Evolutionary conservation across 2,888 invertebrate genomes (phyloP).

Genomic region (Nesidiocoris tenuis): DNA sequence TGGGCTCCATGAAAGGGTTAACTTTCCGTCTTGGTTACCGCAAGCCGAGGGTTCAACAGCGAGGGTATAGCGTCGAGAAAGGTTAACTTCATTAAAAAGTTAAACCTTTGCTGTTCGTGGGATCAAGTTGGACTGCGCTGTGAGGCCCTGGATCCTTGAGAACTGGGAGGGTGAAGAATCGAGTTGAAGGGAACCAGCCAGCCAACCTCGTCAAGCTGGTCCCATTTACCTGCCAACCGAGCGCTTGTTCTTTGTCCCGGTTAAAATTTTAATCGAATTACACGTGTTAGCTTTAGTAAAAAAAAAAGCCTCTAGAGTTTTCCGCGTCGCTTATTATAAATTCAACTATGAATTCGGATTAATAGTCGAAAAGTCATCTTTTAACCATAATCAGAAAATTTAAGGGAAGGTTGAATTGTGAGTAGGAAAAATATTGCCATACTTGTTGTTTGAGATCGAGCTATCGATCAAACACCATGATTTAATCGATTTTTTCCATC

Average conservation of each 20-base stretch:
- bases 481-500: no score
- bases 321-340: not conserved
- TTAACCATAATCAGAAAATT: no score
- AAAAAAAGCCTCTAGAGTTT: constrained; percentile 8
- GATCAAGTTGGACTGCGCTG: not conserved
- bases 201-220: constrained; percentile 19
- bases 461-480: no score
- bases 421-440: no score
- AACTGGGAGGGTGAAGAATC: no score
- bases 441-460: no score
- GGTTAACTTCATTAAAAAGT: constrained; percentile 38
- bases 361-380: not conserved
- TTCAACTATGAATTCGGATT: not conserved
- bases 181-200: no score
- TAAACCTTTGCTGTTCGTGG: constrained; percentile 1
- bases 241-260: not conserved
- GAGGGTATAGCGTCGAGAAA: not conserved
- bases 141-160: no score
- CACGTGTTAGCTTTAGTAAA: constrained; percentile 7
- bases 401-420: no score
- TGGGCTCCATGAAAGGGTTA: constrained; percentile 8
- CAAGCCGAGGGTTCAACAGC: constrained; percentile 3
- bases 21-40: constrained; percentile 10
- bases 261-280: constrained; percentile 18
- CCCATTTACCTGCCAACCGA: constrained; percentile 19